These are phyloP conservation scores for Lordiphosa andalusiaca DNA, from an alignment of 2,888 invertebrate genomes.

Conservation along the genomic window DNA sequence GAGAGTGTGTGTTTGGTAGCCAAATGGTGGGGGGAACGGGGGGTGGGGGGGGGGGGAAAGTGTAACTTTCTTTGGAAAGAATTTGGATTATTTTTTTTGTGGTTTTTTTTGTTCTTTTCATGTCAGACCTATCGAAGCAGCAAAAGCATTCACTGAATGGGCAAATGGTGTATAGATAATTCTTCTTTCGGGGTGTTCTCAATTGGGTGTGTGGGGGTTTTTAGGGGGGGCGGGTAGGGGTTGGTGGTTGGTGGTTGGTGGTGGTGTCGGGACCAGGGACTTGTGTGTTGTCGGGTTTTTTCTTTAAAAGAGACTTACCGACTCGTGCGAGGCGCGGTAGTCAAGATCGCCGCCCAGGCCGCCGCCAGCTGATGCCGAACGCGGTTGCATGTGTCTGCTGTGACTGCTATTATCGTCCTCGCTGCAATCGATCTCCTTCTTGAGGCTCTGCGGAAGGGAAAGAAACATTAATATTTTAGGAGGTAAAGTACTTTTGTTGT, in stretches of 20 bases:
- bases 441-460: slow-evolving; percentile 85
- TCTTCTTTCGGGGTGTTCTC: slow-evolving; percentile 7
- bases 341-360: slow-evolving; percentile 85
- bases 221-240: neutral
- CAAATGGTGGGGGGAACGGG: neutral
- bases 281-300: neutral
- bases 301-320: slow-evolving; percentile 82
- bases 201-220: slow-evolving; percentile 12
- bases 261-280: slow-evolving; percentile 78
- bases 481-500: too few species aligned
- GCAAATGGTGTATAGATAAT: slow-evolving; percentile 12
- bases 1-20: slow-evolving; percentile 4
- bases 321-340: slow-evolving; percentile 90
- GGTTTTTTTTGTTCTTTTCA: slow-evolving; percentile 42
- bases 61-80: slow-evolving; percentile 9
- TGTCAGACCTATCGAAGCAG: slow-evolving; percentile 59
- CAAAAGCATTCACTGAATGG: slow-evolving; percentile 69
- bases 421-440: slow-evolving; percentile 92
- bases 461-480: too few species aligned
- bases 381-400: slow-evolving; percentile 80
- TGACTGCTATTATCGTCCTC: slow-evolving; percentile 83
- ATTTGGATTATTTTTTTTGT: too few species aligned
- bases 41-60: neutral
- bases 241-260: neutral
- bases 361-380: slow-evolving; percentile 83